phyloP scores from a whole-genome alignment of 1,140 invertebrate genomes.

The Neuroterus valhalla region DNA sequence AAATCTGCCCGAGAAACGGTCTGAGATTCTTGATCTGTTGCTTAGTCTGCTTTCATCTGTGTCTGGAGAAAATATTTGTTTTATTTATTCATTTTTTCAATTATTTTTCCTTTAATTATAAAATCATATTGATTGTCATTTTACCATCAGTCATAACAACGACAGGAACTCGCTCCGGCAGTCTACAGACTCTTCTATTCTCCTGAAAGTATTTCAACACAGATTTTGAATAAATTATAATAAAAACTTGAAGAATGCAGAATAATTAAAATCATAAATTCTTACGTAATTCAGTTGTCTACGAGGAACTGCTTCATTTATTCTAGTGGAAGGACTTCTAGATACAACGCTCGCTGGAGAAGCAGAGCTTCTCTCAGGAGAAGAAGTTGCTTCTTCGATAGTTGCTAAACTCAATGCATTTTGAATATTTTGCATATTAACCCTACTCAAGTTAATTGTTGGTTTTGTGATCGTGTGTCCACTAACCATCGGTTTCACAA shows the following conservation, averaged over 20 bases:
- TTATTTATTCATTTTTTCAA: constrained; percentile 3
- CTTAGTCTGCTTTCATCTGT: constrained; percentile 51
- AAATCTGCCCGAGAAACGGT: constrained; percentile 48
- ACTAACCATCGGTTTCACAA: constrained; percentile 72
- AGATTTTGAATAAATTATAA: neutral
- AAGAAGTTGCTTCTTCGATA: constrained; percentile 61
- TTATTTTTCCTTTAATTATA: constrained; percentile 15
- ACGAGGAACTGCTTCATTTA: neutral
- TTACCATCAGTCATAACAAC: constrained; percentile 58
- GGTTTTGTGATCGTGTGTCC: constrained; percentile 73
- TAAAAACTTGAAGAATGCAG: neutral
- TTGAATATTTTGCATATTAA: constrained; percentile 65
- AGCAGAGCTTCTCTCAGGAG: constrained; percentile 44
- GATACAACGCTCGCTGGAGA: neutral
- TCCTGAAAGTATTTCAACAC: constrained; percentile 50
- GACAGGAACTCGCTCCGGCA: constrained; percentile 59
- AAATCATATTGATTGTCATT: constrained; percentile 14
- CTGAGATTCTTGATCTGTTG: constrained; percentile 48
- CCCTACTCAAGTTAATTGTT: constrained; percentile 70
- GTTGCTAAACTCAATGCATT: constrained; percentile 62
- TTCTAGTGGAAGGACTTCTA: constrained; percentile 15
- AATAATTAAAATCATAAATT: neutral
- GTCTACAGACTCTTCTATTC: constrained; percentile 46
- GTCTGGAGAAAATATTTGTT: constrained; percentile 37
- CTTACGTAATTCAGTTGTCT: constrained; percentile 15